Conservation (phyloP, 2,797 vertebrate genomes). For the Clarias pachynema region DNA sequence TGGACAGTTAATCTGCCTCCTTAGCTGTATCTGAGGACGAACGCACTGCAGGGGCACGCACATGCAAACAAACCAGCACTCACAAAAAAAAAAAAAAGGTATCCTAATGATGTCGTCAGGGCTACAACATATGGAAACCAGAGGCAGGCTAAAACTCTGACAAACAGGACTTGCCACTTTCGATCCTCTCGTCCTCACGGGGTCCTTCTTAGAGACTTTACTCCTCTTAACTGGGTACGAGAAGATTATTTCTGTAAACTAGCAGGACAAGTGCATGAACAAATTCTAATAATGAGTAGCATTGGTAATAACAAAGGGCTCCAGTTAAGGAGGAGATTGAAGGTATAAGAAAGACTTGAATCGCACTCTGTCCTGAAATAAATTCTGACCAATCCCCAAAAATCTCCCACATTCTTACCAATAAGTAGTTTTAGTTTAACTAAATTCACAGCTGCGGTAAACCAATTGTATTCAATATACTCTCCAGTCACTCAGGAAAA, state of each 20-base stretch:
- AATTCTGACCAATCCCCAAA: neutral
- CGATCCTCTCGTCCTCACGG: neutral
- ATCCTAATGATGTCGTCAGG: neutral
- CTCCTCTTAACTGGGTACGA: neutral
- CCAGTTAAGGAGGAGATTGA: neutral
- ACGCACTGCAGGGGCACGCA: constrained; percentile 14
- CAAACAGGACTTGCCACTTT: neutral
- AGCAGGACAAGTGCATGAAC: neutral
- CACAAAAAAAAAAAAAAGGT: neutral
- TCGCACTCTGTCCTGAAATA: neutral
- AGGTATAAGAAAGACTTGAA: neutral
- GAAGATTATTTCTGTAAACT: neutral
- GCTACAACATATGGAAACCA: neutral
- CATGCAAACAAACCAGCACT: constrained; percentile 12
- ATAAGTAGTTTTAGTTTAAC: neutral
- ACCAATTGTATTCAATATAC: no score
- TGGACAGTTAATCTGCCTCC: constrained; percentile 56
- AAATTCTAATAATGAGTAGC: neutral
- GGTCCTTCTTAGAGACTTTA: no score
- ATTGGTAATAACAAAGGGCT: neutral
- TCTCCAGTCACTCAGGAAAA: neutral
- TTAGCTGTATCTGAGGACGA: constrained; percentile 19
- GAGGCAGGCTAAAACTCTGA: neutral
- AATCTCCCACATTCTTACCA: neutral
- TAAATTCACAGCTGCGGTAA: neutral